phyloP scores from a whole-genome alignment of 2,797 vertebrate species.

The Pantherophis vulpinus region DNA sequence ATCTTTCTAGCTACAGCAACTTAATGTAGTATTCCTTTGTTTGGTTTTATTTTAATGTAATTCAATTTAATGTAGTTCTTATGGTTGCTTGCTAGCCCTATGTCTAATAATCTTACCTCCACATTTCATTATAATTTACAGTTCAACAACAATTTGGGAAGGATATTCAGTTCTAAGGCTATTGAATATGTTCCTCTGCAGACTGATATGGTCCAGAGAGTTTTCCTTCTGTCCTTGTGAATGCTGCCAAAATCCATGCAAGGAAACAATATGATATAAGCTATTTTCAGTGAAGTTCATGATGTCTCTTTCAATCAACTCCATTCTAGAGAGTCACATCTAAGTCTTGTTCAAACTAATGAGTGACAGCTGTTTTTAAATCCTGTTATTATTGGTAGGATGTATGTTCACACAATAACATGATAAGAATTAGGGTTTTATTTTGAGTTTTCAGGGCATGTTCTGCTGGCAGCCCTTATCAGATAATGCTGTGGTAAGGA shows the following conservation, averaged over 20 bases:
- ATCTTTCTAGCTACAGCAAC: neutral
- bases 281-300: neutral
- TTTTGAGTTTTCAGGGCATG: neutral
- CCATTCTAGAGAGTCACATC: neutral
- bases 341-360: neutral
- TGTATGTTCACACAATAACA: neutral
- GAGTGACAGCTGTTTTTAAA: neutral
- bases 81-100: neutral
- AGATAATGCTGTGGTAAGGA: neutral
- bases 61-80: neutral
- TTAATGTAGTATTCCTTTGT: neutral
- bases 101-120: neutral
- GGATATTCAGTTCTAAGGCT: neutral
- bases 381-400: neutral
- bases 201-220: neutral
- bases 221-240: neutral
- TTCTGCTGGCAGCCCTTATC: neutral
- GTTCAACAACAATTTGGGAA: neutral
- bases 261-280: neutral
- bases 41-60: neutral
- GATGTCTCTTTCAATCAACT: neutral
- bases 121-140: neutral
- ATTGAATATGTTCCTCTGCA: neutral
- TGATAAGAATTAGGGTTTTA: too few species aligned
- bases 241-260: neutral